phyloP scores from a whole-genome alignment of 2,888 invertebrate genomes.

The Zaprionus lineosus region DNA sequence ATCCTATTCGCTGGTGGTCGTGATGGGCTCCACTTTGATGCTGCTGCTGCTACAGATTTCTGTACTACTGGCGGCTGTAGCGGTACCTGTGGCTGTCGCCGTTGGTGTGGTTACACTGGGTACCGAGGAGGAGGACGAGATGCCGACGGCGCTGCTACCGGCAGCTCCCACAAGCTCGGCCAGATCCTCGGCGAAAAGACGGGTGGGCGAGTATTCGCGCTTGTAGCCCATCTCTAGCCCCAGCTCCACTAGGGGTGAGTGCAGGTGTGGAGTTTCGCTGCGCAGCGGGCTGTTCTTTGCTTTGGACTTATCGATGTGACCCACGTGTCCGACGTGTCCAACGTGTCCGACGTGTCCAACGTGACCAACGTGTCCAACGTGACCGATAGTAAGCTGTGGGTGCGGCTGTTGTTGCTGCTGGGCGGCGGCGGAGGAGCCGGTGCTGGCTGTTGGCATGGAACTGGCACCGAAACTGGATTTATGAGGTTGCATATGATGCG shows the following conservation, averaged over 20 bases:
- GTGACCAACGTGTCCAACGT: no score
- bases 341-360: no score
- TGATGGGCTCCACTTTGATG: conserved; percentile 89
- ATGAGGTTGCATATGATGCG: conserved; percentile 59
- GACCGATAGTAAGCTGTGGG: conserved; percentile 35
- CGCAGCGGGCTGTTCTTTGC: conserved; percentile 83
- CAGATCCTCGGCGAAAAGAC: conserved; percentile 87
- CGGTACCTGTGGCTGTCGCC: conserved; percentile 24
- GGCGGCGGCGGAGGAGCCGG: conserved; percentile 34
- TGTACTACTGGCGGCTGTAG: conserved; percentile 2
- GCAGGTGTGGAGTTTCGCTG: conserved; percentile 85
- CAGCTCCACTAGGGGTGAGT: conserved; percentile 86
- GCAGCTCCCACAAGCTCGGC: conserved; percentile 81
- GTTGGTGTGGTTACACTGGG: conserved; percentile 42
- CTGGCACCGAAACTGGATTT: conserved; percentile 73
- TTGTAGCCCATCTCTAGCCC: conserved; percentile 86
- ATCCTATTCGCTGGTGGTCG: conserved; percentile 79
- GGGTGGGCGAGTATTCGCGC: conserved; percentile 84
- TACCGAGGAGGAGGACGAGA: conserved; percentile 50
- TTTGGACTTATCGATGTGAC: conserved; percentile 47
- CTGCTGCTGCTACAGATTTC: conserved; percentile 74
- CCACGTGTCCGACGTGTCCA: no score
- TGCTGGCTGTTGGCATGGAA: conserved; percentile 59
- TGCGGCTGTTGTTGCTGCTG: conserved; percentile 41
- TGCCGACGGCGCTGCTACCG: conserved; percentile 42